Percentiles rank a stretch among this genome's conserved stretches.
phyloP scores from a whole-genome alignment of 2,797 vertebrate genomes.

The Characodon lateralis region DNA sequence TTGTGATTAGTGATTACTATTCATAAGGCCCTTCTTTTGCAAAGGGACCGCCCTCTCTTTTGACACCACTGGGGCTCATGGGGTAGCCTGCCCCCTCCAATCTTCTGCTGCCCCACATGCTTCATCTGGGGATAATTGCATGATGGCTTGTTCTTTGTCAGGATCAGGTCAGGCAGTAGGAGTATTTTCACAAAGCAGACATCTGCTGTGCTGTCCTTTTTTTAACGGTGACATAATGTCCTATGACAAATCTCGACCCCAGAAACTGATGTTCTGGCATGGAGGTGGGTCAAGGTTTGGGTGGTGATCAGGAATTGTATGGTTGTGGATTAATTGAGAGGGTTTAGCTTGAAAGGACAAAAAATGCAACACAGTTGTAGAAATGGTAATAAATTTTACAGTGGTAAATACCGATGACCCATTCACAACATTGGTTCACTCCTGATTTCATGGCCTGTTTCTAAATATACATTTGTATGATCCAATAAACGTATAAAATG shows the following conservation, averaged over 20 bases:
- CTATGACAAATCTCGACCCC: slow-evolving; percentile 37
- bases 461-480: neutral
- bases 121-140: slow-evolving; percentile 68
- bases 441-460: neutral
- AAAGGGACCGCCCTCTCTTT: slow-evolving; percentile 49
- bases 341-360: slow-evolving; percentile 10
- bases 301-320: slow-evolving; percentile 30
- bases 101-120: slow-evolving; percentile 4
- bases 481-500: neutral
- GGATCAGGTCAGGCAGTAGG: slow-evolving; percentile 67
- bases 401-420: neutral
- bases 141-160: slow-evolving; percentile 75
- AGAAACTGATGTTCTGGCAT: slow-evolving; percentile 20
- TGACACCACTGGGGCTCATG: slow-evolving; percentile 19
- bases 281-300: slow-evolving; percentile 1
- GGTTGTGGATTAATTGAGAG: slow-evolving; percentile 23
- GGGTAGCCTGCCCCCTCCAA: neutral
- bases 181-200: slow-evolving; percentile 77
- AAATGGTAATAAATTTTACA: neutral
- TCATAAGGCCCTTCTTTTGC: slow-evolving; percentile 37
- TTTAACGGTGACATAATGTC: slow-evolving; percentile 74
- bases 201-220: slow-evolving; percentile 70
- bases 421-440: neutral
- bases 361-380: neutral
- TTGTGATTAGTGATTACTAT: slow-evolving; percentile 60